phyloP scores from a whole-genome alignment of 2,888 invertebrate species.

The Cheilosia urbana region DNA sequence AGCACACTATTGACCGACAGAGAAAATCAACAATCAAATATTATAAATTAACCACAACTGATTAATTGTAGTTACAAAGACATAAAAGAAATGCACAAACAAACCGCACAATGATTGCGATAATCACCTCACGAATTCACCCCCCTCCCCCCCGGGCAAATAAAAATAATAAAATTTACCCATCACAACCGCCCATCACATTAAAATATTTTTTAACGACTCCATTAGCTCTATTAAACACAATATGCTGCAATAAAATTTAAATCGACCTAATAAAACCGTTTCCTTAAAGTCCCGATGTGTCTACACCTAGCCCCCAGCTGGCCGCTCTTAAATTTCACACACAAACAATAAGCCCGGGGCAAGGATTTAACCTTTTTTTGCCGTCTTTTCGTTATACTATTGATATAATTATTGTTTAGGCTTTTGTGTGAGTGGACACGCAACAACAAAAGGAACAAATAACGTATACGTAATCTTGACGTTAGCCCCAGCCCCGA shows the following conservation, averaged over 20 bases:
- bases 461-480: slow-evolving; percentile 60
- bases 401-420: slow-evolving; percentile 73
- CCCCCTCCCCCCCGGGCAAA: too few relatives aligned
- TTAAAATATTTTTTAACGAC: slow-evolving; percentile 69
- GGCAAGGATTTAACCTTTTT: slow-evolving; percentile 74
- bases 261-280: slow-evolving; percentile 71
- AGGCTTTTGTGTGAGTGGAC: slow-evolving; percentile 60
- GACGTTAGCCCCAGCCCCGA: background rate
- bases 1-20: background rate
- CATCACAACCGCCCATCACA: slow-evolving; percentile 18
- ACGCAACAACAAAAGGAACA: slow-evolving; percentile 36
- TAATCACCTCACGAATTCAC: slow-evolving; percentile 58
- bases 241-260: slow-evolving; percentile 66
- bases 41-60: slow-evolving; percentile 19
- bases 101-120: slow-evolving; percentile 48
- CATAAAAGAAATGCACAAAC: slow-evolving; percentile 46
- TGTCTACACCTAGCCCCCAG: background rate
- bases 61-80: slow-evolving; percentile 49
- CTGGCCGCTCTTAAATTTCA: slow-evolving; percentile 18
- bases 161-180: slow-evolving; percentile 17
- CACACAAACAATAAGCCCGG: slow-evolving; percentile 67
- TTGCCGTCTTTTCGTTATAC: slow-evolving; percentile 23
- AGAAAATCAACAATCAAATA: slow-evolving; percentile 23
- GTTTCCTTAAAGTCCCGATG: slow-evolving; percentile 55
- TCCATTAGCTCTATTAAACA: slow-evolving; percentile 55